phyloP scores from a whole-genome alignment of 2,888 invertebrate genomes.

The Cancer borealis region DNA sequence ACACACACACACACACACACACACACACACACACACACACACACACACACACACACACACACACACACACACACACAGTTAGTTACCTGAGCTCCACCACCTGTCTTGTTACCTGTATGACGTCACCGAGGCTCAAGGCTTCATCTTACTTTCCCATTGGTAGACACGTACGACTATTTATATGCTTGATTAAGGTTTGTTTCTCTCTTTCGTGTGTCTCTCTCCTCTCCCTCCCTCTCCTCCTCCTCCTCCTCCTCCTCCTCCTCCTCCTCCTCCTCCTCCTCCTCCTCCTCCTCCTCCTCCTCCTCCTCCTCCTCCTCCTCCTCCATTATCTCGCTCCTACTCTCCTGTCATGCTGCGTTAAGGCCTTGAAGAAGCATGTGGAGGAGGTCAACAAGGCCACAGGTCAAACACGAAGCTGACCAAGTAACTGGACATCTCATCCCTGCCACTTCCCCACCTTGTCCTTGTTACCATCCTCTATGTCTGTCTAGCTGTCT shows the following conservation, averaged over 20 bases:
- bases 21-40: no score
- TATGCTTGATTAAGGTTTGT: background rate
- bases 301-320: background rate
- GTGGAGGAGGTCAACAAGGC: background rate
- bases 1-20: no score
- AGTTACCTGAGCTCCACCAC: background rate
- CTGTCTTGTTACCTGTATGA: no score
- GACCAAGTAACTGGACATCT: background rate
- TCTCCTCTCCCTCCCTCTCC: background rate
- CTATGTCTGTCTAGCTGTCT: background rate
- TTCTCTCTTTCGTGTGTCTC: background rate
- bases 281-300: background rate
- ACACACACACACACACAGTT: background rate
- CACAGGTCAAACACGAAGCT: background rate
- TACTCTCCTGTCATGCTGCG: no score
- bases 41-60: no score
- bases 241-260: background rate
- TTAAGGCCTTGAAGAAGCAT: background rate
- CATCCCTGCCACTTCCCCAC: background rate
- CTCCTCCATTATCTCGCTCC: background rate
- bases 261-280: background rate
- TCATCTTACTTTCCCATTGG: background rate
- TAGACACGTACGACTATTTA: slow-evolving; percentile 12
- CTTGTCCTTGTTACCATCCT: background rate
- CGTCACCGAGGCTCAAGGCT: no score